phyloP scores from a whole-genome alignment of 2,797 vertebrate species.

The Coluber constrictor region DNA sequence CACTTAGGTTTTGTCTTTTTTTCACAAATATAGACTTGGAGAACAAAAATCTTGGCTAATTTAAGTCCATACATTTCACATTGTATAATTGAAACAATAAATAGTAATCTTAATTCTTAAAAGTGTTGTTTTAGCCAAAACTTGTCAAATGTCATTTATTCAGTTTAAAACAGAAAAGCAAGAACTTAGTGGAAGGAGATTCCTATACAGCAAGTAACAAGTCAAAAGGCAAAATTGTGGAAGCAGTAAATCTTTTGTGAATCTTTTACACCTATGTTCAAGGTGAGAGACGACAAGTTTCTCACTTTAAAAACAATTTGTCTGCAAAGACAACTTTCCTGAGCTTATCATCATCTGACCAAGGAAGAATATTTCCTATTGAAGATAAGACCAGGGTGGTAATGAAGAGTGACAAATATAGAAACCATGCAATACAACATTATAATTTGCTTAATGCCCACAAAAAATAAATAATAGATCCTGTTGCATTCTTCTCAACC shows the following conservation, averaged over 20 bases:
- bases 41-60: background rate
- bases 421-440: background rate
- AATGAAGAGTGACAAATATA: background rate
- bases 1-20: background rate
- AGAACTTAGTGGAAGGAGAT: background rate
- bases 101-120: background rate
- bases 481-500: background rate
- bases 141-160: background rate
- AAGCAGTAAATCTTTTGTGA: background rate
- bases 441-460: background rate
- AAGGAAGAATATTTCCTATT: background rate
- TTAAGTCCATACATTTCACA: background rate
- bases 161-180: background rate
- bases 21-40: background rate
- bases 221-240: background rate
- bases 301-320: background rate
- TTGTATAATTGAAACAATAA: background rate
- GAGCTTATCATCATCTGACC: background rate
- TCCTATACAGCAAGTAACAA: background rate
- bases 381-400: background rate
- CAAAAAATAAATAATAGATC: background rate
- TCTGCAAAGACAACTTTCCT: background rate
- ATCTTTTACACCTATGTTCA: background rate
- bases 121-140: background rate
- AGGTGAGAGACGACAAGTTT: background rate